phyloP scores from a whole-genome alignment of 2,797 vertebrate species.

The Setipinna tenuifilis region DNA sequence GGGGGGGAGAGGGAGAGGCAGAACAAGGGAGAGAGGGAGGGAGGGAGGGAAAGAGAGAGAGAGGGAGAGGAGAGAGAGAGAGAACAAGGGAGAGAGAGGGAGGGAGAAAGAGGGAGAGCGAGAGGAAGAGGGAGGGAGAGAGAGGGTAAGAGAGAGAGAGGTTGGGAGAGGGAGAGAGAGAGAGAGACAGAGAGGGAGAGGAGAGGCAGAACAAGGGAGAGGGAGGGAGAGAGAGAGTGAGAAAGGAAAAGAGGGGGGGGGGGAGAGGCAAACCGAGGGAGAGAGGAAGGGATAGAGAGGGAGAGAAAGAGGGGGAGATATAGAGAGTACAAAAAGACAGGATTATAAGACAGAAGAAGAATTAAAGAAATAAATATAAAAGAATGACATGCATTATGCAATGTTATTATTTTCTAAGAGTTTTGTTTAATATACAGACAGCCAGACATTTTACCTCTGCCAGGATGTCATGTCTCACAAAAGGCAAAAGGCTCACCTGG shows the following conservation, averaged over 20 bases:
- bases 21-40: neutral
- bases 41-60: neutral
- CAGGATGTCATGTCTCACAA: too few species aligned
- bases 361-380: neutral
- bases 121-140: slow-evolving; percentile 28
- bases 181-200: neutral
- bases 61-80: neutral
- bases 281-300: too few species aligned
- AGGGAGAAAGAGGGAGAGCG: neutral
- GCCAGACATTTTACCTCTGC: neutral
- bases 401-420: neutral
- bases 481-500: neutral
- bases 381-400: neutral
- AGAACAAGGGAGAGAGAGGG: neutral
- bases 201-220: neutral
- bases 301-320: too few species aligned
- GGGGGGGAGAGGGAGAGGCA: neutral
- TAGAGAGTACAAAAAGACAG: too few species aligned
- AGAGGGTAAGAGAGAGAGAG: slow-evolving; percentile 33
- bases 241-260: slow-evolving; percentile 12
- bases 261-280: too few species aligned
- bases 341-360: too few species aligned
- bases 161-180: neutral
- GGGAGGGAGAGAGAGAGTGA: neutral
- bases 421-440: neutral